Percentiles rank a stretch among this genome's conserved stretches.
Conservation (phyloP, 2,888 invertebrate genomes). For the Eudasyphora cyanicolor region DNA sequence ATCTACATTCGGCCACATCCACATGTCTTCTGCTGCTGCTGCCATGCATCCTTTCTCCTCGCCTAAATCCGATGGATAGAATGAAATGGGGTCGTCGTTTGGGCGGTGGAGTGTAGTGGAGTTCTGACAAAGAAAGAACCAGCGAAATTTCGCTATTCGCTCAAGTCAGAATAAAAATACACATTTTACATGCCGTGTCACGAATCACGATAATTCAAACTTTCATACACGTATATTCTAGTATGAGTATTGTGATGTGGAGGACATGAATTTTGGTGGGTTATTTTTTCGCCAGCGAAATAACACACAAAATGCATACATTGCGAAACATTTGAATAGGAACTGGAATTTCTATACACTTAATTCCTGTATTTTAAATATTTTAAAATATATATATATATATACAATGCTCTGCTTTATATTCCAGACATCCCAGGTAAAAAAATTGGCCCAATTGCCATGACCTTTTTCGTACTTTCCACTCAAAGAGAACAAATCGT, state of each 20-base stretch:
- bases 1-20: slow-evolving; percentile 19
- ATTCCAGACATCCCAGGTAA: too few species aligned
- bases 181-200: slow-evolving; percentile 73
- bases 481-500: too few species aligned
- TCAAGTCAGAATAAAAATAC: slow-evolving; percentile 49
- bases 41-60: slow-evolving; percentile 7
- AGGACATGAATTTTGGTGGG: slow-evolving; percentile 5
- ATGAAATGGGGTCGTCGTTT: slow-evolving; percentile 42
- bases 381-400: too few species aligned
- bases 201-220: slow-evolving; percentile 68
- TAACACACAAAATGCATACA: slow-evolving; percentile 28
- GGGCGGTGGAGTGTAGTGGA: too few species aligned
- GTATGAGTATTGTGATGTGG: slow-evolving; percentile 33
- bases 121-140: not conserved
- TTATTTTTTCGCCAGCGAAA: slow-evolving; percentile 21
- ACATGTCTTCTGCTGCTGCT: not conserved
- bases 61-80: slow-evolving; percentile 6
- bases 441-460: too few species aligned
- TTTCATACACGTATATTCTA: too few species aligned
- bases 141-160: slow-evolving; percentile 22
- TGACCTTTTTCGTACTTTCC: too few species aligned
- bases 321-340: not conserved
- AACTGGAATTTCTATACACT: too few species aligned
- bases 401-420: too few species aligned
- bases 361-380: too few species aligned